phyloP scores from a whole-genome alignment of 2,888 invertebrate species.

The Limenitis camilla region DNA sequence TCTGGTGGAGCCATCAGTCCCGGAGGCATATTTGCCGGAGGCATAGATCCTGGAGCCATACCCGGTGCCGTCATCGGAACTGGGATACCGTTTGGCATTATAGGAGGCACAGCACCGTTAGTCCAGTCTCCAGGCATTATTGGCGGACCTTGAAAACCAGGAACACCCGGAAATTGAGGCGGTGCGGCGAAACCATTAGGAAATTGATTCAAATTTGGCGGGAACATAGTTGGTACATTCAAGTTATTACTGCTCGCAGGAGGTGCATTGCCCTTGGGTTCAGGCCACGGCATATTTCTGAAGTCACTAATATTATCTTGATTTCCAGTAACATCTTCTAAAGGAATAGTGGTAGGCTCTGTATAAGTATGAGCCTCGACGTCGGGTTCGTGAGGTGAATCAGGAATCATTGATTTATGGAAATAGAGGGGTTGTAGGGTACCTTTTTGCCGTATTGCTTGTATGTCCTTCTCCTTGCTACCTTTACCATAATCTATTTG shows the following conservation, averaged over 20 bases:
- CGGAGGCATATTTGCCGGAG: slow-evolving; percentile 46
- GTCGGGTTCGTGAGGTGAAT: slow-evolving; percentile 90
- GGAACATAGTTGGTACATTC: slow-evolving; percentile 63
- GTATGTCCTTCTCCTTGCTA: slow-evolving; percentile 90
- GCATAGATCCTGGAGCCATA: slow-evolving; percentile 49
- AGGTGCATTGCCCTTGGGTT: slow-evolving; percentile 81
- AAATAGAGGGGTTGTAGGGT: slow-evolving; percentile 89
- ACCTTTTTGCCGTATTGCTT: slow-evolving; percentile 89
- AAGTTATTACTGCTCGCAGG: slow-evolving; percentile 39
- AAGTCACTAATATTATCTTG: slow-evolving; percentile 87
- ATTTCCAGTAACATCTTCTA: slow-evolving; percentile 90
- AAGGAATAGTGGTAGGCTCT: slow-evolving; percentile 88
- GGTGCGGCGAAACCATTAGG: slow-evolving; percentile 63
- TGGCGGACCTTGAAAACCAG: slow-evolving; percentile 57
- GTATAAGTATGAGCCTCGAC: slow-evolving; percentile 83
- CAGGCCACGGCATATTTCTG: slow-evolving; percentile 86
- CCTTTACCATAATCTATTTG: slow-evolving; percentile 81
- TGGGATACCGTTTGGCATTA: slow-evolving; percentile 53
- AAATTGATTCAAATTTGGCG: slow-evolving; percentile 61
- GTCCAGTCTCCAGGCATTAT: slow-evolving; percentile 60
- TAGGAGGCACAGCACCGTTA: slow-evolving; percentile 49
- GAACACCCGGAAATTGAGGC: slow-evolving; percentile 60
- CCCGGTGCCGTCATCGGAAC: slow-evolving; percentile 45
- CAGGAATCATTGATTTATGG: slow-evolving; percentile 87
- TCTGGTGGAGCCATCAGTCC: slow-evolving; percentile 42